Base-by-base conservation (phyloP, 2,888 invertebrate genomes). In the Drosophila kambysellisi region DNA sequence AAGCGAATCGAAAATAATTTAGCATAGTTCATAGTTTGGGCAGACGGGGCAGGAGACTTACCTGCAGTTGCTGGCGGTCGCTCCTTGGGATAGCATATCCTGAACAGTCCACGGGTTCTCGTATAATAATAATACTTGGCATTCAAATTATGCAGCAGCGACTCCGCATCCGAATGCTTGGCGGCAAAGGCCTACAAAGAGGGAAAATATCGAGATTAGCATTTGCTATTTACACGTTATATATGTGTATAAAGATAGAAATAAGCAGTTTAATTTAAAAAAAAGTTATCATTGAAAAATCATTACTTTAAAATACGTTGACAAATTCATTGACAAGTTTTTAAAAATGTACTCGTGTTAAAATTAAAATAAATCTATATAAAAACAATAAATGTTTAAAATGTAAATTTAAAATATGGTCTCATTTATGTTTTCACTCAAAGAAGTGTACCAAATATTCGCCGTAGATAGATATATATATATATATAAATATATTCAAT, bases 21-120 rank as follows among this genome's bases (percentile, higher is more conserved):
- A 46, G 15, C 46, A 46, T 15, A 25, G 25, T 7, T 15, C 29
- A 46, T 46, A 46, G 25, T 15, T 25, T 25, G 15, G 7, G 2
- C 25, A 25, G 46, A 15, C 9, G 41, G n/a, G 9, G n/a, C 9
- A 41, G 29, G 25, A 6, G 37, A 29, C 93, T 94, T 94, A 97
- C 97, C 96, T 92, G 93, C 87, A 46, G 91, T 89, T 63, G 95
- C 95, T 56, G 96, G 96, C 74, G 98, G 98, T 75, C 97, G 95
- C 90, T 97, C 97, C 93, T 98, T 98, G 46, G 98, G 98, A 94
- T 98, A 99, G 93, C 98, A 99, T 93, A 97, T 96, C 93, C 98
- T 95, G 95, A 98, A 98, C 65, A 99, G 95, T 80, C 99, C 99
- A 92, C 97, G 96, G 92, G 98, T 98, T 93, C 99, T 95, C 75